Base-by-base conservation (phyloP, 2,113 vertebrate species). In the Hippocampus comes region DNA sequence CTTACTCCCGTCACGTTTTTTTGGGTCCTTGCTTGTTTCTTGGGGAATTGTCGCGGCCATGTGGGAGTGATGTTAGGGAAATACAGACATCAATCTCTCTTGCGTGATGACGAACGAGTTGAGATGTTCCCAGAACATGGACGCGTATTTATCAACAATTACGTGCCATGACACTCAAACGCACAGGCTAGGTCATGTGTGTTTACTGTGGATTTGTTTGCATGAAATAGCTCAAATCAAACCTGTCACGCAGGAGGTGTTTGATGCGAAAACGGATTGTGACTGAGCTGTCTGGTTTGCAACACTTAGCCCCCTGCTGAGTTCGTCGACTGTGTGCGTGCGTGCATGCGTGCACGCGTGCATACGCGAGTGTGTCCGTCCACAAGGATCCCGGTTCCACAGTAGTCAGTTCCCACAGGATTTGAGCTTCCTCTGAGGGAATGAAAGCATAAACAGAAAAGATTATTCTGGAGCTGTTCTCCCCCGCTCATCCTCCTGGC, bases 361-460 rank as follows among this genome's bases (percentile, higher is more conserved):
- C 70, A 53, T 74, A 46, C 69, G 68, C 63, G 66, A 75, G 68
- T 68, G 64, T 21, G 56, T 55, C 55, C 10, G 38, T 68, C 68
- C 73, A 74, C 83, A 84, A 84, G 80, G 80, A 82, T 78, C 61
- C 72, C 41, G 69, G 82, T 81, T 84, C 86, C 75, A 85, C 87
- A 88, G 87, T 89, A 90, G 88, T 88, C 73, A 61, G 86, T 91
- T 91, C 88, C 89, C 91, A 87, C 81, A 88, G 78, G 81, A 70
- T 83, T 84, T 86, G 59, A 21, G 38, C 71, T 11, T 38, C 38
- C 81, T 84, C 83, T 70, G 18, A 21, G 84, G 87, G 87, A 86
- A 84, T 81, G 69, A 20, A 64, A 76, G 46, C 71, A 87, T 85
- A 88, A 87, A 87, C 82, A 85, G 76, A 21, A 48, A 67, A 76